These are phyloP conservation scores for Coturnix japonica DNA, from an alignment of 2,113 vertebrate genomes.

Conservation along the genomic window DNA sequence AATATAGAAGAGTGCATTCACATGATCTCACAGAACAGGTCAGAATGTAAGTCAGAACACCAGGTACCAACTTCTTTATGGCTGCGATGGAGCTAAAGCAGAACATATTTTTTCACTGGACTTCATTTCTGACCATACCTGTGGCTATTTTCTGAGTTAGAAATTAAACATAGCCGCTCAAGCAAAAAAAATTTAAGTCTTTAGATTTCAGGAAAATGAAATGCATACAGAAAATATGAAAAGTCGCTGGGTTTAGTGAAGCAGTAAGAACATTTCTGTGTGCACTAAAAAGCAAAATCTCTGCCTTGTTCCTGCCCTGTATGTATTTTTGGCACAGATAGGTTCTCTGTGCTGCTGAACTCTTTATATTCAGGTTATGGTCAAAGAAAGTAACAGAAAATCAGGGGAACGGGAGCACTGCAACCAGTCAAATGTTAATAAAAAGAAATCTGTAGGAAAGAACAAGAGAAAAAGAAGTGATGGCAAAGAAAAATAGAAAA, in stretches of 20 bases:
- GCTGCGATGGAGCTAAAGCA: background rate
- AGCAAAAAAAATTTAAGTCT: background rate
- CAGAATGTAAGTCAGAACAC: background rate
- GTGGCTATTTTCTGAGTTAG: background rate
- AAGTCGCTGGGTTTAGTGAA: background rate
- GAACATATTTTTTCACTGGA: background rate
- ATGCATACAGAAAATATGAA: background rate
- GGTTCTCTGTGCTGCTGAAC: background rate
- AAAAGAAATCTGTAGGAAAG: slow-evolving; percentile 3
- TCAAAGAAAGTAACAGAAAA: slow-evolving; percentile 30
- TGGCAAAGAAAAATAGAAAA: background rate
- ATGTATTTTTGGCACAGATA: background rate
- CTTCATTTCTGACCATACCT: background rate
- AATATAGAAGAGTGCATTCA: background rate
- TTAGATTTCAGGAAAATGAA: background rate
- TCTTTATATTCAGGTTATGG: background rate
- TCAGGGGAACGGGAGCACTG: background rate
- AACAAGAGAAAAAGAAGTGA: background rate
- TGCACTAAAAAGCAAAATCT: background rate
- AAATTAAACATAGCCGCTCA: background rate
- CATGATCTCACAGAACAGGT: background rate
- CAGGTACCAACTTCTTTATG: background rate
- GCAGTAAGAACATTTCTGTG: background rate
- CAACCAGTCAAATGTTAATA: background rate
- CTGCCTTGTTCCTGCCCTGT: background rate